Evolutionary conservation across 2,113 vertebrate genomes (phyloP).

Genomic region (Oncorhynchus masou): DNA sequence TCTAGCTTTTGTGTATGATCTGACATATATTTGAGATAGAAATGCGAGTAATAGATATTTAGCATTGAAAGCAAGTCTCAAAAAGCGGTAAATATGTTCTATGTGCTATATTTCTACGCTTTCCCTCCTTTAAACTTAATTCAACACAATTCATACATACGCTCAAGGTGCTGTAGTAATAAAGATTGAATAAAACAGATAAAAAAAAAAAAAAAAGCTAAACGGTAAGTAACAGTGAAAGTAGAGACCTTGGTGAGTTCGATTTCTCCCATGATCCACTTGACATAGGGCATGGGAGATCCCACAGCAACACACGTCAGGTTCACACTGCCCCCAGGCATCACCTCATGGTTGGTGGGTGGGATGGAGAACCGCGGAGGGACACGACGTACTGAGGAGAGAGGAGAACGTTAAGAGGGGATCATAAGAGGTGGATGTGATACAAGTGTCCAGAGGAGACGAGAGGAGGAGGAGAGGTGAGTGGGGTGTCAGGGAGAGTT

Average conservation of each 20-base stretch:
- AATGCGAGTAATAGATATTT: too few species aligned
- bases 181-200: too few species aligned
- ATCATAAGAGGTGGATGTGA: not conserved
- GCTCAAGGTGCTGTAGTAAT: too few species aligned
- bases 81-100: too few species aligned
- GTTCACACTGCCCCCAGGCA: slow-evolving; percentile 94
- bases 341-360: slow-evolving; percentile 93
- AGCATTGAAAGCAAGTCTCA: too few species aligned
- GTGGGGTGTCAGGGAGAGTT: not conserved
- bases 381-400: slow-evolving; percentile 85
- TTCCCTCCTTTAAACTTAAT: too few species aligned
- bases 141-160: too few species aligned
- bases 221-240: too few species aligned
- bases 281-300: slow-evolving; percentile 94
- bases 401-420: not conserved
- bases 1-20: too few species aligned
- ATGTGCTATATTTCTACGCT: too few species aligned
- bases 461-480: not conserved
- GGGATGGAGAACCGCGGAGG: slow-evolving; percentile 95
- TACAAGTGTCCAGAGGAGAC: not conserved
- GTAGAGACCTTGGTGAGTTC: slow-evolving; percentile 80
- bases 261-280: slow-evolving; percentile 85
- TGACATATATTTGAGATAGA: too few species aligned
- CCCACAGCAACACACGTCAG: slow-evolving; percentile 93
- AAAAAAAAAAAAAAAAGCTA: too few species aligned